phyloP scores from a whole-genome alignment of 2,113 vertebrate genomes.

The Phycodurus eques region DNA sequence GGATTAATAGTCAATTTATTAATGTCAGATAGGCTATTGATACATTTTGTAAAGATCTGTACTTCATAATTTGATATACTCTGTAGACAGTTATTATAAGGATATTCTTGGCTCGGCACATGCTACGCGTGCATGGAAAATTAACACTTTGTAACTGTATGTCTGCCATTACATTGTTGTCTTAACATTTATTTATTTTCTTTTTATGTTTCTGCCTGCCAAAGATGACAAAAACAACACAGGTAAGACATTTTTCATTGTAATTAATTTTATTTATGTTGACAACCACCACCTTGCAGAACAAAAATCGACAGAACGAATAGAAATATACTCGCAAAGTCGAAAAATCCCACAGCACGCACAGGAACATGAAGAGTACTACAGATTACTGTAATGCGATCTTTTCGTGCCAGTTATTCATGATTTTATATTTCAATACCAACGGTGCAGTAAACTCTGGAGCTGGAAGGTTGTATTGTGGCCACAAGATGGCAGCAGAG shows the following conservation, averaged over 20 bases:
- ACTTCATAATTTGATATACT: no score
- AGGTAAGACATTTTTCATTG: slow-evolving; percentile 54
- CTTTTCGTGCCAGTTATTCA: no score
- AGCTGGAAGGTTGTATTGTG: neutral
- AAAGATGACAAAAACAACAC: slow-evolving; percentile 76
- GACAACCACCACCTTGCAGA: neutral
- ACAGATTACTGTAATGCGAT: no score
- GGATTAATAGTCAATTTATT: no score
- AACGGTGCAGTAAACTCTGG: neutral
- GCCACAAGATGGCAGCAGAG: slow-evolving; percentile 55
- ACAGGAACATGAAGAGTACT: no score
- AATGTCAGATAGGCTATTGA: no score
- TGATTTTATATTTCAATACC: no score
- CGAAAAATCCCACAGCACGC: neutral
- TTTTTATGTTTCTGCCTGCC: slow-evolving; percentile 10
- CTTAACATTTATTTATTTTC: neutral
- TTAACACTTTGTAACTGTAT: neutral
- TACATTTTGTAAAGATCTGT: no score
- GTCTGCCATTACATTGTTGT: neutral
- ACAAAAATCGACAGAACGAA: neutral
- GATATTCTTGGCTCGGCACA: no score
- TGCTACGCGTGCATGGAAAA: no score
- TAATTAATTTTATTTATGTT: neutral
- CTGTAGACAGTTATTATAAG: no score
- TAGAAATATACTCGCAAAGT: neutral